Percentiles rank a stretch among this genome's conserved stretches.
phyloP scores from a whole-genome alignment of 1,140 invertebrate genomes.

The Zaprionus camerounensis region DNA sequence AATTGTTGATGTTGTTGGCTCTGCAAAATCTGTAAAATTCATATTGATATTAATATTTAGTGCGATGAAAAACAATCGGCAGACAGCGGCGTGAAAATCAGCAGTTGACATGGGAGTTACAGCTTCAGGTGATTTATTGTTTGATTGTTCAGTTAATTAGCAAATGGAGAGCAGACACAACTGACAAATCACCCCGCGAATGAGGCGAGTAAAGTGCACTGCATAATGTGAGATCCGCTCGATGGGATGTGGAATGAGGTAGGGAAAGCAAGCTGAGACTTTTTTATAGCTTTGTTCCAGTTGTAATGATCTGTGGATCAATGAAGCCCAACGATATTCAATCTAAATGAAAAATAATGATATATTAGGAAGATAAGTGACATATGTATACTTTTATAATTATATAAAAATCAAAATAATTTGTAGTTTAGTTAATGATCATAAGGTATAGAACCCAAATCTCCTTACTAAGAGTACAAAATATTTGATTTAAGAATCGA shows the following conservation, averaged over 20 bases:
- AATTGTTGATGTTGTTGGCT: constrained; percentile 30
- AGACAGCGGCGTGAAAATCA: constrained; percentile 50
- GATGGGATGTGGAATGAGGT: not conserved
- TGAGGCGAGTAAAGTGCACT: constrained; percentile 7
- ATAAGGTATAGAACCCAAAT: too few species aligned
- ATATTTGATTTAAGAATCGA: too few species aligned
- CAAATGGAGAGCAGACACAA: constrained; percentile 48
- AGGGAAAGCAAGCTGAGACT: too few species aligned
- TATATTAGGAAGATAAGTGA: too few species aligned
- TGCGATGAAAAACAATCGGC: constrained; percentile 44
- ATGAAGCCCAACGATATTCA: not conserved
- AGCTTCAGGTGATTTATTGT: constrained; percentile 61
- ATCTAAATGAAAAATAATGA: too few species aligned
- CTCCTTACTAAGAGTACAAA: too few species aligned
- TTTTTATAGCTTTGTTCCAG: too few species aligned
- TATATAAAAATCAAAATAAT: too few species aligned
- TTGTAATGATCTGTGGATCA: not conserved
- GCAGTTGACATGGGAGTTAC: constrained; percentile 57
- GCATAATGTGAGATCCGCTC: not conserved
- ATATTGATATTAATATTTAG: constrained; percentile 74
- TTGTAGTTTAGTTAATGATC: too few species aligned
- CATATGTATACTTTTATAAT: too few species aligned
- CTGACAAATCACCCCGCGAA: constrained; percentile 41
- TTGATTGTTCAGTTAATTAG: constrained; percentile 73
- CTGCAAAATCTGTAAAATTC: constrained; percentile 65